Conservation (phyloP, 2,888 invertebrate genomes). For the Heteropelma amictum region DNA sequence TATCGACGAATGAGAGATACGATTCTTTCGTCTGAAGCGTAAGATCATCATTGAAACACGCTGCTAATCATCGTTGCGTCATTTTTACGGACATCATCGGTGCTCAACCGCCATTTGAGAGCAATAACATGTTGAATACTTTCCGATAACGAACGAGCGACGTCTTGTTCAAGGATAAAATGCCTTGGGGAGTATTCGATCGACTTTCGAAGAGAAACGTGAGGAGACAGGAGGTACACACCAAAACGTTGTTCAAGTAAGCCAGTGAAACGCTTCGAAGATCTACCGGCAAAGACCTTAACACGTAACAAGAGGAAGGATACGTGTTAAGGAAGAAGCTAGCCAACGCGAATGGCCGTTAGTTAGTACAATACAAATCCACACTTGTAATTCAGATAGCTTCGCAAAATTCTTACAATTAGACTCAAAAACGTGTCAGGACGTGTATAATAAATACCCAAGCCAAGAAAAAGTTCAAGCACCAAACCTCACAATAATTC, state of each 20-base stretch:
- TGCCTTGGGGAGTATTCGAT: slow-evolving; percentile 52
- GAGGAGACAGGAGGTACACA: slow-evolving; percentile 10
- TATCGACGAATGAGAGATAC: too few relatives aligned
- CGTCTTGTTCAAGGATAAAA: slow-evolving; percentile 48
- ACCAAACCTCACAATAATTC: too few relatives aligned
- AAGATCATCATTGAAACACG: too few relatives aligned
- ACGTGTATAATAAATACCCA: too few relatives aligned
- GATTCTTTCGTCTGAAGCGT: too few relatives aligned
- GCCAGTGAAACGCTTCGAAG: slow-evolving; percentile 17
- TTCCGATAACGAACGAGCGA: slow-evolving; percentile 31
- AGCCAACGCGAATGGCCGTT: background rate
- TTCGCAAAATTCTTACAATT: too few relatives aligned
- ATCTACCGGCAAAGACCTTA: slow-evolving; percentile 10
- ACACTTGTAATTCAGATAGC: slow-evolving; percentile 1
- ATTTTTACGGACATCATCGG: too few relatives aligned
- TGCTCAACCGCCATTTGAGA: too few relatives aligned
- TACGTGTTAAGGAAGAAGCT: slow-evolving; percentile 6
- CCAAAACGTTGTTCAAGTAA: slow-evolving; percentile 8
- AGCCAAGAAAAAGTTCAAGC: too few relatives aligned
- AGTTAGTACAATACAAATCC: background rate
- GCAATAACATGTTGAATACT: slow-evolving; percentile 34
- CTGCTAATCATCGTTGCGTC: too few relatives aligned
- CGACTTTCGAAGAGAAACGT: slow-evolving; percentile 50
- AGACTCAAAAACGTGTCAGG: too few relatives aligned
- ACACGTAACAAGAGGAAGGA: slow-evolving; percentile 19